phyloP scores from a whole-genome alignment of 2,888 invertebrate species.

The Athalia rosae region DNA sequence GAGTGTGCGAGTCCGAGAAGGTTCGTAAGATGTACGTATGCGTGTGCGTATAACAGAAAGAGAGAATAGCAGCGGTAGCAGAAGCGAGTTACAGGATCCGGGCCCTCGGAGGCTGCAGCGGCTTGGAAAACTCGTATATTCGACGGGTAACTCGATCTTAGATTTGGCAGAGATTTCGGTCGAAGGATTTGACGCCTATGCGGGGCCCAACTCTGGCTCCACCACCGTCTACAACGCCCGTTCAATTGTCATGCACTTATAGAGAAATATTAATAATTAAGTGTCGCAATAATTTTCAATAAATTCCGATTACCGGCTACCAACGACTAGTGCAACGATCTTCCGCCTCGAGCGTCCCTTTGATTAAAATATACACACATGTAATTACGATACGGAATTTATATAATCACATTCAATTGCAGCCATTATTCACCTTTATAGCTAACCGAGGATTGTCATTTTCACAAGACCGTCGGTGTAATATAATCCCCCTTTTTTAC shows the following conservation, averaged over 20 bases:
- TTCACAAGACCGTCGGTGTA: too few relatives aligned
- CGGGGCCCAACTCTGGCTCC: background rate
- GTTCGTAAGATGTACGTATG: background rate
- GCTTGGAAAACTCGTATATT: slow-evolving; percentile 20
- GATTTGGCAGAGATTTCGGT: slow-evolving; percentile 2
- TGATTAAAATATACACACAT: background rate
- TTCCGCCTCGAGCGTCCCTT: background rate
- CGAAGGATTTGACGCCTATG: slow-evolving; percentile 11
- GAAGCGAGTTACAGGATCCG: slow-evolving; percentile 40
- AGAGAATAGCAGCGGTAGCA: background rate
- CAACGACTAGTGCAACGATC: background rate
- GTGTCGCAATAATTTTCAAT: slow-evolving; percentile 33
- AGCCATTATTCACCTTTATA: too few relatives aligned
- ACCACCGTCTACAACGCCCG: background rate
- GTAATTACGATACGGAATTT: background rate
- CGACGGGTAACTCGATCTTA: slow-evolving; percentile 13
- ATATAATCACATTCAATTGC: background rate
- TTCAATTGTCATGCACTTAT: slow-evolving; percentile 19
- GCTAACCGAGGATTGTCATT: too few relatives aligned
- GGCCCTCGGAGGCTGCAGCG: slow-evolving; percentile 20
- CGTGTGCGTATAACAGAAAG: background rate
- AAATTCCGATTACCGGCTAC: slow-evolving; percentile 10
- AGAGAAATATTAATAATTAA: slow-evolving; percentile 37
- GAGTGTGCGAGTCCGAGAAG: background rate
- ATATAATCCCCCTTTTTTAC: too few relatives aligned